These are phyloP conservation scores for Xestia c-nigrum DNA, from an alignment of 2,888 invertebrate species.

Conservation along the genomic window DNA sequence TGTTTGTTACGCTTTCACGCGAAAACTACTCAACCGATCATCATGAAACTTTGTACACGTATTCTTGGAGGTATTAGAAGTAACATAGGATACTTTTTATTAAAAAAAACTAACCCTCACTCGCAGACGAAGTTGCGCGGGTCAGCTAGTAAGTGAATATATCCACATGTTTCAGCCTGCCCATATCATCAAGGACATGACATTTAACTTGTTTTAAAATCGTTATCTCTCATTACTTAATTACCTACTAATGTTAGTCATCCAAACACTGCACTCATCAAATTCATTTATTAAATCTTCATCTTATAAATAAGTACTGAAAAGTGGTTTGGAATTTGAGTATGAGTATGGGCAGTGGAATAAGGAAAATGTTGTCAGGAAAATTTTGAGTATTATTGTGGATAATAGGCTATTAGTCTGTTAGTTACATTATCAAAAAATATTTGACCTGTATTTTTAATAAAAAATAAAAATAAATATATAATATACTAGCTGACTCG, in stretches of 20 bases:
- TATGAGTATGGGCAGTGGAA: neutral
- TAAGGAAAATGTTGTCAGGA: neutral
- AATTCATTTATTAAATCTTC: neutral
- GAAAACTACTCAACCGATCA: too few species aligned
- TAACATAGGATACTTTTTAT: too few species aligned
- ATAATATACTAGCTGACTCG: too few species aligned
- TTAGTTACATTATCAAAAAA: too few species aligned
- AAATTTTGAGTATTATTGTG: neutral
- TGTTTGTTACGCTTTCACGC: too few species aligned
- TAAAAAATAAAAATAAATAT: too few species aligned
- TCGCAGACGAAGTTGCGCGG: too few species aligned
- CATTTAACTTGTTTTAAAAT: slow-evolving; percentile 15
- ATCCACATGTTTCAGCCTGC: neutral
- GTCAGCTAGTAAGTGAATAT: neutral
- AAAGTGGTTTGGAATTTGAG: neutral
- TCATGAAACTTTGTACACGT: too few species aligned
- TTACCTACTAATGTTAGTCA: slow-evolving; percentile 13
- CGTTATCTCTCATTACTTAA: slow-evolving; percentile 15
- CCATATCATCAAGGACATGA: neutral
- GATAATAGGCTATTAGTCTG: neutral
- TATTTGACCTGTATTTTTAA: too few species aligned
- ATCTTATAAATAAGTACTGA: neutral
- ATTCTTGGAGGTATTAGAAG: too few species aligned
- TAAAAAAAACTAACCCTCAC: too few species aligned
- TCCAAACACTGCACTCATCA: neutral